phyloP scores from a whole-genome alignment of 2,888 invertebrate species.

The Dynastes hyllus region DNA sequence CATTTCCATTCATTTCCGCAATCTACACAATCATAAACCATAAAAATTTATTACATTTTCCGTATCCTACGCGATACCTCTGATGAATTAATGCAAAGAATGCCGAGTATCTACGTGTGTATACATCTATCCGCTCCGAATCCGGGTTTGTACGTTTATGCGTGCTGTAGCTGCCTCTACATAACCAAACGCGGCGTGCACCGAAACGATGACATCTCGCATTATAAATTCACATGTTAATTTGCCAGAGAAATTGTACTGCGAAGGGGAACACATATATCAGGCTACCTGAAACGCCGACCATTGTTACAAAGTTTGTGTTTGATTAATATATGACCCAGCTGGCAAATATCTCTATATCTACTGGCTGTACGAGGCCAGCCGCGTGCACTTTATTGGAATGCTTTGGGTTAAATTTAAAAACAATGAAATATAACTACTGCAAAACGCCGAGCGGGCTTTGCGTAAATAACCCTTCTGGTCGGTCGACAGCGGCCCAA shows the following conservation, averaged over 20 bases:
- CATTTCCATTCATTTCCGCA: no score
- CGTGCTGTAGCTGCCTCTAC: neutral
- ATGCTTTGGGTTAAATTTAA: constrained; percentile 18
- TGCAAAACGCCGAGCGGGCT: constrained; percentile 4
- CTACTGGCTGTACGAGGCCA: neutral
- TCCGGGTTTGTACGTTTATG: neutral
- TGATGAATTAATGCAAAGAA: constrained; percentile 3
- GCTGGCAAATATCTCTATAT: constrained; percentile 24
- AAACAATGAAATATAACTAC: constrained; percentile 16
- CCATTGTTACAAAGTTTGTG: constrained; percentile 30
- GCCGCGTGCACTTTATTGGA: neutral
- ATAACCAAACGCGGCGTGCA: neutral
- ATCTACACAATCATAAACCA: neutral
- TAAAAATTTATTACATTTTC: constrained; percentile 10
- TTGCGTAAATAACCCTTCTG: constrained; percentile 8
- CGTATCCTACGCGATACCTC: neutral
- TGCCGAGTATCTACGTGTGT: neutral
- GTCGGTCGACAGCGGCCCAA: neutral
- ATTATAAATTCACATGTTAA: constrained; percentile 45
- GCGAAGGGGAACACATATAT: constrained; percentile 35
- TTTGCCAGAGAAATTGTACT: constrained; percentile 42
- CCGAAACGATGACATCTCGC: constrained; percentile 20
- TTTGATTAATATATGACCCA: constrained; percentile 38
- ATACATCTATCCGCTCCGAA: constrained; percentile 3
- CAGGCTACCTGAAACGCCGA: constrained; percentile 31